Conservation (phyloP, 2,888 invertebrate species). For the Polydrusus pterygomalis region DNA sequence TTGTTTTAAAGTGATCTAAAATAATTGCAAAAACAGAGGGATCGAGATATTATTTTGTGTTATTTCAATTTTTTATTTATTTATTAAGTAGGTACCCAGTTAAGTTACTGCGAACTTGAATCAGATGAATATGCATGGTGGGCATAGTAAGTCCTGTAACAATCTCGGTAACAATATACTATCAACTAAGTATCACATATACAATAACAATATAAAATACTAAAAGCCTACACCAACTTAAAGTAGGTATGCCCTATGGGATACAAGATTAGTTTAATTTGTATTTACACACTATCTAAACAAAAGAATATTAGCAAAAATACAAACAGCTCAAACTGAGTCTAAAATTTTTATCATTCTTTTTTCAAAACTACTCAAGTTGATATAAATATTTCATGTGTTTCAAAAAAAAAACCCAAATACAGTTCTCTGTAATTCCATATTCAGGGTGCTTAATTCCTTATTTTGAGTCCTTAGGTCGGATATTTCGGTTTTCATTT, state of each 20-base stretch:
- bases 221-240: neutral
- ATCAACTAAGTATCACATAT: neutral
- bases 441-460: neutral
- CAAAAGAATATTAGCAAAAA: neutral
- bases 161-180: conserved; percentile 2
- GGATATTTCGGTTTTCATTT: neutral
- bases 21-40: neutral
- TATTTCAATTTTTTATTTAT: neutral
- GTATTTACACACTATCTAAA: conserved; percentile 3
- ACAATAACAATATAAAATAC: neutral
- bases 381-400: neutral
- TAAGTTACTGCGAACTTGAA: neutral
- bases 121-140: conserved; percentile 1
- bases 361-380: neutral
- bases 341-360: neutral
- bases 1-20: neutral
- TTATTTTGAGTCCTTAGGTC: neutral
- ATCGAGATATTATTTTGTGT: neutral
- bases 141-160: neutral
- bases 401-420: neutral
- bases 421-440: neutral
- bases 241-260: neutral
- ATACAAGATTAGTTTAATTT: conserved; percentile 2
- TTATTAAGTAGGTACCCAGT: no score
- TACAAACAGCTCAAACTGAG: neutral